Percentiles rank a stretch among this genome's conserved stretches.
These are phyloP conservation scores for Chelonia mydas DNA, from an alignment of 2,797 vertebrate species.

Conservation along the genomic window DNA sequence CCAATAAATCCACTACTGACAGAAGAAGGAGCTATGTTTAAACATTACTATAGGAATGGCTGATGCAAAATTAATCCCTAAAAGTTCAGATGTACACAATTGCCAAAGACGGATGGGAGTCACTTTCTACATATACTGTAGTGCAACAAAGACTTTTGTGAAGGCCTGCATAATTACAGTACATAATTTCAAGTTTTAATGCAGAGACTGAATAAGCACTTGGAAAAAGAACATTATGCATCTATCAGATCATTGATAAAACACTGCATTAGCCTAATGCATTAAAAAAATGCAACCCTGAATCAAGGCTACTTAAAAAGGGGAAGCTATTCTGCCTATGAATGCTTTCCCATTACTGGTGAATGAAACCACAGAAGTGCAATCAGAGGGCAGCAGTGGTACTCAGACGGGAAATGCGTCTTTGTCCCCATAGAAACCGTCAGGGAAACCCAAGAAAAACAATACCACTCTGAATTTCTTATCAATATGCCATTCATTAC, in stretches of 20 bases:
- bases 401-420: conserved; percentile 80
- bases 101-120: conserved; percentile 54
- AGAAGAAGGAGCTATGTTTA: conserved; percentile 1
- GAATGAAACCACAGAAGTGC: conserved; percentile 79
- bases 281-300: conserved; percentile 57
- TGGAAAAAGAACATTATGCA: conserved; percentile 68
- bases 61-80: conserved; percentile 46
- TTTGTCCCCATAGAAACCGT: conserved; percentile 79
- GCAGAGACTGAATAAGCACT: conserved; percentile 50
- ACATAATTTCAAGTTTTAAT: conserved; percentile 75
- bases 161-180: conserved; percentile 65
- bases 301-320: conserved; percentile 67
- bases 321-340: conserved; percentile 78
- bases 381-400: conserved; percentile 78
- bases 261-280: conserved; percentile 76
- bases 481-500: conserved; percentile 73
- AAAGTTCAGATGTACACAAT: conserved; percentile 55
- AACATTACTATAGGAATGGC: background rate
- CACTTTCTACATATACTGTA: conserved; percentile 49
- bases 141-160: conserved; percentile 62
- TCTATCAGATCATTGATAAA: conserved; percentile 77
- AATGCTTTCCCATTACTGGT: conserved; percentile 76
- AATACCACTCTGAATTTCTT: conserved; percentile 75
- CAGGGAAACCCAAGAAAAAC: conserved; percentile 79
- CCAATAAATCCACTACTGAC: background rate